Evolutionary conservation across 2,888 invertebrate species (phyloP).

Genomic region (Drosophila mettleri): DNA sequence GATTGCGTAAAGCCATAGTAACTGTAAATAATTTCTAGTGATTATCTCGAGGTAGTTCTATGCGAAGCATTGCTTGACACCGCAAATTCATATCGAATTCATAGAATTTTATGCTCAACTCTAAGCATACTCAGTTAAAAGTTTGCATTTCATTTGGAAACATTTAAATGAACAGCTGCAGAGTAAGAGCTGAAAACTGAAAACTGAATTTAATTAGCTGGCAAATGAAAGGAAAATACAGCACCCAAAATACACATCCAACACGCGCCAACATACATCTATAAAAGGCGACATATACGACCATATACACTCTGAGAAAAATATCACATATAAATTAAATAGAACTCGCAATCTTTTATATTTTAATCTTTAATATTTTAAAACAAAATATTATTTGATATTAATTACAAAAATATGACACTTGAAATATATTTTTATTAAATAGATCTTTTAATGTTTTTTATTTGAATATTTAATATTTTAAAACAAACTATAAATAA

Average conservation of each 20-base stretch:
- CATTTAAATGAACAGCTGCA: constrained; percentile 24
- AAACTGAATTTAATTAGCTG: constrained; percentile 49
- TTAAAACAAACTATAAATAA: no score
- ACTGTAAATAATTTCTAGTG: background rate
- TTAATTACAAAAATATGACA: no score
- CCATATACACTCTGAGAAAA: constrained; percentile 1
- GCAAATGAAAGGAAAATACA: constrained; percentile 59
- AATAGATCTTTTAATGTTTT: no score
- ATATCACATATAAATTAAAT: background rate
- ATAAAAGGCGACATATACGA: constrained; percentile 13
- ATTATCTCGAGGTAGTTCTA: background rate
- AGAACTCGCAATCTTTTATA: background rate
- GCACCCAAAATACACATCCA: constrained; percentile 9
- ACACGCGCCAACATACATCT: background rate
- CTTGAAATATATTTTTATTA: no score
- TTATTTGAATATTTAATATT: no score
- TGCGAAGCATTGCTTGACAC: background rate
- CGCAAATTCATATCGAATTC: background rate
- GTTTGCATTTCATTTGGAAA: constrained; percentile 7
- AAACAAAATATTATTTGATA: no score
- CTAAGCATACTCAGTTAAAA: constrained; percentile 14
- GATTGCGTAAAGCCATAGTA: background rate
- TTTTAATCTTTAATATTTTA: no score
- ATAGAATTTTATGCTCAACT: background rate
- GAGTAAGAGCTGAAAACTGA: constrained; percentile 28